Conservation (phyloP, 2,797 vertebrate genomes). For the Picus viridis region DNA sequence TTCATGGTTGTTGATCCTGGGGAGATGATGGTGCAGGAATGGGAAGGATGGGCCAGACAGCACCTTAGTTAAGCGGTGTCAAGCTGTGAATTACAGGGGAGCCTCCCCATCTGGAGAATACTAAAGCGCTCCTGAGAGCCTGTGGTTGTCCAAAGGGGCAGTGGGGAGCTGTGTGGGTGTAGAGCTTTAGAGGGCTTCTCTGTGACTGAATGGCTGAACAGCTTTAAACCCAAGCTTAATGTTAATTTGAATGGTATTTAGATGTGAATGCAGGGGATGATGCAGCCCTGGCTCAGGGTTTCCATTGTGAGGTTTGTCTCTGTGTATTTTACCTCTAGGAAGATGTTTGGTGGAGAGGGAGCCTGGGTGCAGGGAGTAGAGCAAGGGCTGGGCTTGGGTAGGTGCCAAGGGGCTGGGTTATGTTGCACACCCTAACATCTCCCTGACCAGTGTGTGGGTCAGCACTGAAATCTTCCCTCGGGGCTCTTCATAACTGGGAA, state of each 20-base stretch:
- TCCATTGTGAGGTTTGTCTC: background rate
- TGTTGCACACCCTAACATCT: background rate
- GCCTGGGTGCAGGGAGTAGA: background rate
- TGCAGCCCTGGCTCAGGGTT: background rate
- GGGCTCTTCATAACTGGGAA: background rate
- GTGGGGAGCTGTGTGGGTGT: background rate
- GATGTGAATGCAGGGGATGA: background rate
- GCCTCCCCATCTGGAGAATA: background rate
- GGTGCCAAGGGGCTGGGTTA: background rate
- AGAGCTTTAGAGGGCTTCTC: background rate
- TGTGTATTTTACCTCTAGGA: background rate
- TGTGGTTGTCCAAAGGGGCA: background rate
- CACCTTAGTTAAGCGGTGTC: background rate
- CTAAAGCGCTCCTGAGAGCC: background rate
- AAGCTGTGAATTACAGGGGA: background rate
- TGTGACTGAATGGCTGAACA: background rate
- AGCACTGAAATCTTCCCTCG: background rate
- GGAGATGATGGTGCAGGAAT: background rate
- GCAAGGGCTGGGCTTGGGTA: background rate
- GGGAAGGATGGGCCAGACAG: background rate
- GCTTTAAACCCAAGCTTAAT: background rate
- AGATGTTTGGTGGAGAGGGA: background rate
- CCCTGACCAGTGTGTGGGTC: background rate
- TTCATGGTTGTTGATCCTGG: background rate
- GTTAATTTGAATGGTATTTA: background rate